Conservation (phyloP, 2,113 vertebrate species). For the Passerina amoena region DNA sequence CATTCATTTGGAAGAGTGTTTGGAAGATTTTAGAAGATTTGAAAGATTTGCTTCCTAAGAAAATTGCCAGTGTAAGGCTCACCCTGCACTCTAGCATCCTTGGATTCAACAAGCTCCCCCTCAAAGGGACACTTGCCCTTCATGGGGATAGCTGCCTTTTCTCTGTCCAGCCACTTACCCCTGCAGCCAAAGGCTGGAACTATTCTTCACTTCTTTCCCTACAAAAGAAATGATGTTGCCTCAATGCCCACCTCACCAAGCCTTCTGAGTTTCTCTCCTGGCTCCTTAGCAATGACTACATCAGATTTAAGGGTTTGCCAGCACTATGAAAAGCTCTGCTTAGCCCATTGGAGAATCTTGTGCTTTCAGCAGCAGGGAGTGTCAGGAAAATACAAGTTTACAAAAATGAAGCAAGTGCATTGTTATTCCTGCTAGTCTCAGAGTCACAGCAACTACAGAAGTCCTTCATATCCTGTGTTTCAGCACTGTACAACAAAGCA, state of each 20-base stretch:
- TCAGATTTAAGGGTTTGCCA: neutral
- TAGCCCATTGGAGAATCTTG: neutral
- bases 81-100: neutral
- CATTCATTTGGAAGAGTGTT: accelerated
- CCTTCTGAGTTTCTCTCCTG: neutral
- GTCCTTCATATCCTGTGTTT: neutral
- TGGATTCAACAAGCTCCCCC: neutral
- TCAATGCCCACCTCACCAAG: neutral
- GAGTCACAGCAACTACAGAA: neutral
- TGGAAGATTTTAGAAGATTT: neutral
- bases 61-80: neutral
- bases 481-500: neutral
- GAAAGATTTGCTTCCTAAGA: neutral
- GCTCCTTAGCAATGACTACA: neutral
- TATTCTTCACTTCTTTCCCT: neutral
- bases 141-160: neutral
- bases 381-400: neutral
- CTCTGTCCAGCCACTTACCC: neutral
- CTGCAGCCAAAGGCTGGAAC: neutral
- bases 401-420: neutral
- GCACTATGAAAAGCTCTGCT: neutral
- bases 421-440: neutral
- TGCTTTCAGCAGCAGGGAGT: neutral
- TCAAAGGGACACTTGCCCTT: neutral
- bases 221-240: neutral